phyloP scores from a whole-genome alignment of 2,797 vertebrate genomes.

The Anguilla marmorata region DNA sequence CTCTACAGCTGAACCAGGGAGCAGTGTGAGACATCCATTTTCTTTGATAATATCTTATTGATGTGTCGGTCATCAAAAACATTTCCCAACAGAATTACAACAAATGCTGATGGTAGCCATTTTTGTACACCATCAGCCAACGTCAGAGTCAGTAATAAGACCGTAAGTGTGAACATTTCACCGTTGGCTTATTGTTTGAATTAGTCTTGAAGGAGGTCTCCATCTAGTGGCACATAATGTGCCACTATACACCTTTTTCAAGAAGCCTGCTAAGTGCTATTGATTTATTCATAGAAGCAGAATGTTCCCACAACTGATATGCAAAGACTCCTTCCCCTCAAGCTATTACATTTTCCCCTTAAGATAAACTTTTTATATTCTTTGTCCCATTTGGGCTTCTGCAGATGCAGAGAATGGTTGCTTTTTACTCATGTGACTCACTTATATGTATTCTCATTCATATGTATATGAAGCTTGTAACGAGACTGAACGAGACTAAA shows the following conservation, averaged over 20 bases:
- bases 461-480: no score
- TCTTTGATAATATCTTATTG: neutral
- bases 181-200: neutral
- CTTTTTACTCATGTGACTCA: no score
- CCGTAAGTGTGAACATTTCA: neutral
- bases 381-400: no score
- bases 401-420: no score
- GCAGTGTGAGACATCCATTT: neutral
- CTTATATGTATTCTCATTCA: no score
- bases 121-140: neutral
- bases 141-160: neutral
- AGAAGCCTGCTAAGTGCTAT: neutral
- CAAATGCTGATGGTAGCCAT: neutral
- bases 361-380: neutral
- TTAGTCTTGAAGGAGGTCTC: slow-evolving; percentile 15
- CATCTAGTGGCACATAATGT: slow-evolving; percentile 1
- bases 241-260: neutral
- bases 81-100: neutral
- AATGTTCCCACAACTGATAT: neutral
- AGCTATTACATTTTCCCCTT: neutral
- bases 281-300: neutral
- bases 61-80: neutral
- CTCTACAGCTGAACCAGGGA: neutral
- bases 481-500: no score
- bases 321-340: neutral